phyloP scores from a whole-genome alignment of 2,797 vertebrate species.

The Petrocephalus schoutedeni region DNA sequence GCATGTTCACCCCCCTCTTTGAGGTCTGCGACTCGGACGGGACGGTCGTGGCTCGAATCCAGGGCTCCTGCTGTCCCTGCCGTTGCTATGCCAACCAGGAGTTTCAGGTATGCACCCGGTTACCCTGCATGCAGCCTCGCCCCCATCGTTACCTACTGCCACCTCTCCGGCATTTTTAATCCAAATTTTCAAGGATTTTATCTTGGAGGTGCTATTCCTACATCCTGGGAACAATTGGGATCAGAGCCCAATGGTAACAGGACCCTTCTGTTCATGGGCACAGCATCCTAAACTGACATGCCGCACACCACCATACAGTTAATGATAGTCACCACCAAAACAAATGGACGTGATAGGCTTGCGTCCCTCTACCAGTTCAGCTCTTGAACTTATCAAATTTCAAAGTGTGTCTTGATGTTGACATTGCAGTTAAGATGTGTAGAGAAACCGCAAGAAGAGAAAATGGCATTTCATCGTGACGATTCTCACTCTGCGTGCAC shows the following conservation, averaged over 20 bases:
- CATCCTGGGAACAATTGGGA: neutral
- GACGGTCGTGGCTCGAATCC: constrained; percentile 39
- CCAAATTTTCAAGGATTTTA: neutral
- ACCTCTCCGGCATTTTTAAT: neutral
- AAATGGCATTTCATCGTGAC: neutral
- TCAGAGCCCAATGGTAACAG: neutral
- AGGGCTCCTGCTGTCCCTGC: constrained; percentile 58
- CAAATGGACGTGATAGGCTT: neutral
- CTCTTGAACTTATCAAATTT: neutral
- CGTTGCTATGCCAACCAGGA: constrained; percentile 64
- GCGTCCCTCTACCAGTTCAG: neutral
- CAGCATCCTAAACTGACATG: neutral
- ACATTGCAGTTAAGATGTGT: neutral
- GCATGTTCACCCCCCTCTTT: constrained; percentile 63
- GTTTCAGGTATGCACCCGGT: constrained; percentile 56
- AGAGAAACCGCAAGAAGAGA: neutral
- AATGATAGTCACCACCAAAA: neutral
- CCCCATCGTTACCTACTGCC: neutral
- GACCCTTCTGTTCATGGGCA: neutral
- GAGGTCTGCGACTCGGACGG: constrained; percentile 51
- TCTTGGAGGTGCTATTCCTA: neutral
- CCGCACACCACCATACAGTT: neutral
- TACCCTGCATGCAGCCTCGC: neutral
- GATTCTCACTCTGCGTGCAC: neutral
- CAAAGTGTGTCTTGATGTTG: neutral